Percentiles rank a stretch among this genome's conserved stretches.
Evolutionary conservation across 1,140 invertebrate species (phyloP).

Genomic region (Drosophila novamexicana): DNA sequence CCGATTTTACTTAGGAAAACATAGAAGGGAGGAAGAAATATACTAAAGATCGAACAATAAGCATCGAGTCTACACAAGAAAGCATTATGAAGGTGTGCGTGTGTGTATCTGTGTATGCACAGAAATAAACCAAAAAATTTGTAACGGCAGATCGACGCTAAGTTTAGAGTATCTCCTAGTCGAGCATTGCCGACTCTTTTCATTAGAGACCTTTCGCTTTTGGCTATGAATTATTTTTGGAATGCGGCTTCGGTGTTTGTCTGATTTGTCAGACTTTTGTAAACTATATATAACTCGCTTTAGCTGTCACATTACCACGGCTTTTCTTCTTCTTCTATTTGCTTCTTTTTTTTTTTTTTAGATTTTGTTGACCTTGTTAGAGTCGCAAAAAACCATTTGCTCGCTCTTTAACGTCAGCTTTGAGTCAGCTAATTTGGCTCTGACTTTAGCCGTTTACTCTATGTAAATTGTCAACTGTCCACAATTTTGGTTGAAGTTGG

Average conservation of each 20-base stretch:
- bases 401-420: slow-evolving; percentile 22
- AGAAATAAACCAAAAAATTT: too few relatives aligned
- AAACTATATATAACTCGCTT: slow-evolving; percentile 37
- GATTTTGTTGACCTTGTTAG: slow-evolving; percentile 43
- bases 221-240: slow-evolving; percentile 6
- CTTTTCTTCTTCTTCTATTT: neutral
- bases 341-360: slow-evolving; percentile 10
- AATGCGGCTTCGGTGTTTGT: slow-evolving; percentile 9
- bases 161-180: too few relatives aligned
- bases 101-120: too few relatives aligned
- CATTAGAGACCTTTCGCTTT: slow-evolving; percentile 34
- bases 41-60: too few relatives aligned
- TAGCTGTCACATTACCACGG: slow-evolving; percentile 39
- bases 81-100: too few relatives aligned
- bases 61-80: too few relatives aligned
- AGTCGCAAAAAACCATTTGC: slow-evolving; percentile 4
- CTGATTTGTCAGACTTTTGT: slow-evolving; percentile 19
- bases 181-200: neutral
- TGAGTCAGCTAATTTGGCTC: neutral
- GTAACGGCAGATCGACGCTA: too few relatives aligned
- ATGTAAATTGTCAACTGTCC: slow-evolving; percentile 21
- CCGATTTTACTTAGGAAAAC: too few relatives aligned
- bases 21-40: too few relatives aligned
- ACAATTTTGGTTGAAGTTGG: slow-evolving; percentile 4
- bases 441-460: neutral